Base-by-base conservation (phyloP, 2,113 vertebrate species). In the Hiodon alosoides region DNA sequence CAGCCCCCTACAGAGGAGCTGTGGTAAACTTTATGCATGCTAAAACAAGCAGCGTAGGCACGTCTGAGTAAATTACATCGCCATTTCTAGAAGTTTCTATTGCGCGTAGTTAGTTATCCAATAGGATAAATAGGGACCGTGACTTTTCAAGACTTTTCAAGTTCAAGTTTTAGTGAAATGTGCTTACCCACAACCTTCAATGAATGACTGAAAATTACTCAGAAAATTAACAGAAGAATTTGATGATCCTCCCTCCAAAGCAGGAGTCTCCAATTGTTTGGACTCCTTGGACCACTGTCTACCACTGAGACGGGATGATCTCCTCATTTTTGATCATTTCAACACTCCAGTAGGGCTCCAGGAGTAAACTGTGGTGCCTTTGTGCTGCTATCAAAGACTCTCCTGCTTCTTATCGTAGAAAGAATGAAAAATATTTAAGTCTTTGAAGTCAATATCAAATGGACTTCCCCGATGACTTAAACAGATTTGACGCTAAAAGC, bases 371-470 rank as follows among this genome's bases (percentile, higher is more conserved):
- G 80, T 84, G 81, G 89, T 0, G 81, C 93, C 89, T 91, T 91
- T 92, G 91, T 93, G 87, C 78, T 76, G 86, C 88, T 83, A 89
- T 90, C 90, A 89, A 88, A n/a, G 17, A 77, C 5, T n/a, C 80
- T 54, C 48, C 77, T 76, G 84, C 86, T 84, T 83, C 83, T 85
- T 85, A 89, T 64, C 0, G 82, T 79, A 86, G 14, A 78, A 89
- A 83, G 90, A 91, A 91, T 91, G 90, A 88, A 86, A 90, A 91
- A 88, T 90, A 90, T 89, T 90, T 65, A n/a, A 82, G 77, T 79
- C 89, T 93, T 91, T 93, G 91, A 93, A 90, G 88, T 91, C 82
- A 77, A 46, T 82, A 79, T 86, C 86, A 13, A 73, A 73, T 7
- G 80, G 84, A 70, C 85, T 86, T 82, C 68, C 81, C 79, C 76